Conservation (phyloP, 2,888 invertebrate species). For the Meiosimyza decipiens region DNA sequence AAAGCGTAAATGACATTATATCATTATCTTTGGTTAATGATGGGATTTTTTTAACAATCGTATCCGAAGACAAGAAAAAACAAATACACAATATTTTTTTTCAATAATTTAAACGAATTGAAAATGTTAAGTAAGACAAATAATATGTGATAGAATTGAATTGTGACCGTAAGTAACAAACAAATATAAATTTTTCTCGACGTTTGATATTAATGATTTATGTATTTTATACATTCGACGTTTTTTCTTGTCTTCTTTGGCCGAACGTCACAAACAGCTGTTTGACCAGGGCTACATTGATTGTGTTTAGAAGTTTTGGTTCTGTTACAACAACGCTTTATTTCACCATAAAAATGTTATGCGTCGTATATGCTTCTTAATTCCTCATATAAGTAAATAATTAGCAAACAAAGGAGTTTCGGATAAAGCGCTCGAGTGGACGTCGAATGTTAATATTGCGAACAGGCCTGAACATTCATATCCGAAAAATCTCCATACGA, state of each 20-base stretch:
- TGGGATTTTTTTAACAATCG: not conserved
- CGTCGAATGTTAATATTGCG: no score
- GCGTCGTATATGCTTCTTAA: no score
- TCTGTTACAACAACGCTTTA: no score
- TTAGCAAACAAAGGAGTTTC: no score
- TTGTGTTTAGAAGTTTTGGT: not conserved
- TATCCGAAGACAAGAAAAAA: not conserved
- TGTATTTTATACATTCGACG: not conserved
- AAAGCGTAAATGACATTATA: conserved; percentile 47
- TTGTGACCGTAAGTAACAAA: not conserved
- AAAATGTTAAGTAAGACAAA: not conserved
- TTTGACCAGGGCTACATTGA: not conserved
- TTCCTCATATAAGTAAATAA: no score
- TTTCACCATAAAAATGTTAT: no score
- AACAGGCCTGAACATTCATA: no score
- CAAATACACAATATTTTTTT: conserved; percentile 18
- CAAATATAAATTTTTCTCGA: conserved; percentile 21
- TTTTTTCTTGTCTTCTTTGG: conserved; percentile 10
- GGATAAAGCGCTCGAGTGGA: no score
- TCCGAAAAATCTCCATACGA: no score
- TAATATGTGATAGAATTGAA: no score
- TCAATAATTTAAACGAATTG: not conserved
- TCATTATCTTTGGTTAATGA: conserved; percentile 27
- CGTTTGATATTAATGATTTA: conserved; percentile 3
- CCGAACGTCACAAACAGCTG: conserved; percentile 9